phyloP scores from a whole-genome alignment of 1,140 invertebrate species.

The Polypedilum pembai region DNA sequence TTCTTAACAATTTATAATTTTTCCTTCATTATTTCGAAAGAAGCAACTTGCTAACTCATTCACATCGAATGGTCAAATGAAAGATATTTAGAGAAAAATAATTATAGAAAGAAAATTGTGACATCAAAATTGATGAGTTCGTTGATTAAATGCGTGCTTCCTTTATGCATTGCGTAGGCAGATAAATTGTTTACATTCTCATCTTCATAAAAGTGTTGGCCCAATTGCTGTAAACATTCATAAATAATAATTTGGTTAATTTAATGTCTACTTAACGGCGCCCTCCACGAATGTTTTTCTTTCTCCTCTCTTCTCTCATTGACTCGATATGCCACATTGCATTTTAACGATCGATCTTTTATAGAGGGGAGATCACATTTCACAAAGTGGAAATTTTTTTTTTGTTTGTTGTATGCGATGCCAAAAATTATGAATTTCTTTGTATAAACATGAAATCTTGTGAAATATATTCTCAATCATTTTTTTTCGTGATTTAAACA shows the following conservation, averaged over 20 bases:
- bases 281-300: background rate
- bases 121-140: slow-evolving; percentile 12
- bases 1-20: background rate
- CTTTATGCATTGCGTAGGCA: background rate
- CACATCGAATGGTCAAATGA: background rate
- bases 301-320: background rate
- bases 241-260: slow-evolving; percentile 20
- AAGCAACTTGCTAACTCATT: background rate
- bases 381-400: background rate
- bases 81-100: background rate
- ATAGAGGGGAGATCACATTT: background rate
- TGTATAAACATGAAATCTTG: too few relatives aligned
- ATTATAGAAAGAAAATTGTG: background rate
- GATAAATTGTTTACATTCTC: background rate
- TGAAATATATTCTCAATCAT: too few relatives aligned
- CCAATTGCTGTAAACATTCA: slow-evolving; percentile 14
- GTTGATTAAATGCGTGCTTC: background rate
- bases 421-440: too few relatives aligned
- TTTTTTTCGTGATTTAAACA: too few relatives aligned
- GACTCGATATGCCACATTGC: background rate
- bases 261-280: slow-evolving; percentile 11
- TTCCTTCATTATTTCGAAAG: background rate
- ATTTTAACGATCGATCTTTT: slow-evolving; percentile 10
- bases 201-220: slow-evolving; percentile 5
- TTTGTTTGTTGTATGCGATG: too few relatives aligned